Evolutionary conservation across 2,888 invertebrate genomes (phyloP), one percentile per base, ranked within the genome.

Genomic region (Lottia scabra): DNA sequence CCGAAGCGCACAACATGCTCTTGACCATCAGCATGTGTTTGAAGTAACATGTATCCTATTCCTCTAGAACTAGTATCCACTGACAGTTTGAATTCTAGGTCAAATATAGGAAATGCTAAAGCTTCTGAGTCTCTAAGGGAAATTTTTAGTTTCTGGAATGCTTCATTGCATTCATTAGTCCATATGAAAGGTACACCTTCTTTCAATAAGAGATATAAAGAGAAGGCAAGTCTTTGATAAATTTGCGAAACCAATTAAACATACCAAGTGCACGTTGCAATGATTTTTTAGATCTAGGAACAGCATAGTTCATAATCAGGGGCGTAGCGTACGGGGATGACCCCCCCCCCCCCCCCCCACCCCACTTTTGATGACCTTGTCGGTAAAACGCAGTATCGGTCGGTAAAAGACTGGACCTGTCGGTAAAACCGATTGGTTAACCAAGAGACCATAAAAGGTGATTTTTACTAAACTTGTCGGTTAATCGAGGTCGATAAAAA

Each of bases 241-340:
- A 75, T 68, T 73, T 75, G 4, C 74, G n/a, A 66, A 74, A 72
- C 76, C 76, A 76, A 46, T 64, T 67, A 38, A 70, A 65, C n/a
- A 76, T 13, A n/a, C 78, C 76, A 38, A 78, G 26, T 16, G 73
- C 75, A 45, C 75, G 46, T 56, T 72, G 45, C 12, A 74, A 48
- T 38, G 75, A 73, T 38, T 73, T 73, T 12, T 62, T 30, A 62
- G 23, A 70, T 6, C 30, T 69, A n/a, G 68, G 71, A 15, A 43
- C 48, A n/a, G 63, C 65, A 68, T 65, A 74, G 23, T 71, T 56
- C n/a, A 48, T 44, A 15, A 68, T 43, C 23, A 70, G n/a, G n/a
- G n/a, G n/a, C n/a, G n/a, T n/a, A n/a, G n/a, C n/a, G n/a, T n/a
- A n/a, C n/a, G n/a, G n/a, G n/a, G n/a, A n/a, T n/a, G n/a, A n/a